Conservation (phyloP, 2,888 invertebrate species). For the Andricus curvator region DNA sequence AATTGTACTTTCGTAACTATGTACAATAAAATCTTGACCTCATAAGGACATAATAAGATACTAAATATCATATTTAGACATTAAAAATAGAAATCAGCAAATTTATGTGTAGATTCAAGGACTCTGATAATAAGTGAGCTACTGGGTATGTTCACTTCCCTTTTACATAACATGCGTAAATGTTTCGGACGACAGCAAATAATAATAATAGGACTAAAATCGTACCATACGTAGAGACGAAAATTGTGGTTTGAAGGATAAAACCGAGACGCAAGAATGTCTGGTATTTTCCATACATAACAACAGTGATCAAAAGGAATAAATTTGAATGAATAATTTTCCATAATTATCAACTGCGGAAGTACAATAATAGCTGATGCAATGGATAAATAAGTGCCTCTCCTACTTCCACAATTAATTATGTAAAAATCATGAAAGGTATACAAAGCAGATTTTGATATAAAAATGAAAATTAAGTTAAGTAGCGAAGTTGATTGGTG, state of each 20-base stretch:
- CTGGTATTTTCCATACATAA: conserved; percentile 3
- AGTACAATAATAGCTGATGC: neutral
- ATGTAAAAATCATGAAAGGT: too few relatives aligned
- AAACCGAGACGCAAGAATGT: neutral
- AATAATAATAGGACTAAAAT: neutral
- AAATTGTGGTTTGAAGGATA: conserved; percentile 6
- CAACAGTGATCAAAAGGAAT: conserved; percentile 1
- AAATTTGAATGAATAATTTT: conserved; percentile 33
- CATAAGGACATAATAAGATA: neutral
- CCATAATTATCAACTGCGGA: conserved; percentile 11
- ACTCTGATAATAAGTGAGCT: neutral
- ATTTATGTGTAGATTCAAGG: conserved; percentile 11
- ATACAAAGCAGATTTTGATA: neutral
- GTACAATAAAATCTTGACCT: neutral
- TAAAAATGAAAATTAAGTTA: neutral
- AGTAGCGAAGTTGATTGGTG: neutral
- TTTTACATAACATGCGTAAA: conserved; percentile 14
- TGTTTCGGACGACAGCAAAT: conserved; percentile 6
- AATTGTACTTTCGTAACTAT: conserved; percentile 5
- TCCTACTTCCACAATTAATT: too few relatives aligned
- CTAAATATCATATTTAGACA: neutral
- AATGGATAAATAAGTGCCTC: conserved; percentile 5
- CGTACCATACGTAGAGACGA: neutral
- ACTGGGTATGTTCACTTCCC: neutral
- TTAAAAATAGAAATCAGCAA: neutral